These are phyloP conservation scores for Centropus unirufus DNA, from an alignment of 2,113 vertebrate genomes.

Conservation along the genomic window DNA sequence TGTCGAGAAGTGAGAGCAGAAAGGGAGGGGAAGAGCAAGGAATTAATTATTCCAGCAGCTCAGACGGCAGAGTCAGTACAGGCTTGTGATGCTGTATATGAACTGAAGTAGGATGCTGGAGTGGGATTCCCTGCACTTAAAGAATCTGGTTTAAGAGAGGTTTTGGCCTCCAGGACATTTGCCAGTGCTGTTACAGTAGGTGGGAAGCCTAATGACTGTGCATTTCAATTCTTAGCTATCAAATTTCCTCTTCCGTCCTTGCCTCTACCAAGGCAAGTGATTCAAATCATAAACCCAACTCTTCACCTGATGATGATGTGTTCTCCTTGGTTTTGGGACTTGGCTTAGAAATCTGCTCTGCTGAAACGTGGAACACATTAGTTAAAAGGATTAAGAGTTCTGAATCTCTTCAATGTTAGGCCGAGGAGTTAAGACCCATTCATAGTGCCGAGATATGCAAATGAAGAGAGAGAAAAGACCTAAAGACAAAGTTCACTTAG, in stretches of 20 bases:
- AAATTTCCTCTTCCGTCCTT: not conserved
- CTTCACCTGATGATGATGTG: not conserved
- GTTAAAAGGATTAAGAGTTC: not conserved
- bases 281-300: not conserved
- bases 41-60: not conserved
- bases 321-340: not conserved
- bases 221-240: not conserved
- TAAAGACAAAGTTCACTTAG: slow-evolving; percentile 26
- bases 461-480: not conserved
- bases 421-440: not conserved
- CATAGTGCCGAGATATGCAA: not conserved
- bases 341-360: not conserved
- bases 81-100: not conserved
- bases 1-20: not conserved
- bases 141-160: not conserved
- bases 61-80: not conserved
- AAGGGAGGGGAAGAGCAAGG: not conserved
- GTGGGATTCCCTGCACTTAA: not conserved
- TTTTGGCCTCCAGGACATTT: not conserved
- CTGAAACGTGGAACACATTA: rapidly evolving
- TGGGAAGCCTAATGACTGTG: not conserved
- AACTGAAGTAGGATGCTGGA: not conserved
- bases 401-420: not conserved
- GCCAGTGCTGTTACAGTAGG: not conserved
- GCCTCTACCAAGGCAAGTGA: not conserved